Percentiles rank a stretch among this genome's conserved stretches.
Conservation (phyloP, 2,888 invertebrate species). For the Gasteruption jaculator region DNA sequence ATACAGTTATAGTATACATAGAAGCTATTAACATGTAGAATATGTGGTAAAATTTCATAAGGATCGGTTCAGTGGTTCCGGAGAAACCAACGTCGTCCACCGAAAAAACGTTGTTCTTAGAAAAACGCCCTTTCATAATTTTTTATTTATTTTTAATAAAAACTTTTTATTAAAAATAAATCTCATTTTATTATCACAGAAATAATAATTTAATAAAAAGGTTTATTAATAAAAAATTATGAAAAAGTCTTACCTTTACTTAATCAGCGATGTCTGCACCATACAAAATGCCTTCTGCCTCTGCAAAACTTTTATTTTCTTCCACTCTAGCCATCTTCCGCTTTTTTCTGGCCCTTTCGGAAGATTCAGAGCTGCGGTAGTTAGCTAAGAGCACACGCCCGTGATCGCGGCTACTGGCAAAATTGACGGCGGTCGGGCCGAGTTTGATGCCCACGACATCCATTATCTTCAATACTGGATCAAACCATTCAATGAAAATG, state of each 20-base stretch:
- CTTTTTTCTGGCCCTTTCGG: conserved; percentile 20
- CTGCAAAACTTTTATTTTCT: conserved; percentile 10
- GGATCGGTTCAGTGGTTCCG: no score
- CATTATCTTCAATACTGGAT: conserved; percentile 21
- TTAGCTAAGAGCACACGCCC: conserved; percentile 8
- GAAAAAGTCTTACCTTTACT: conserved; percentile 16
- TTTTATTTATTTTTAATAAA: no score
- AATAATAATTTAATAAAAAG: no score
- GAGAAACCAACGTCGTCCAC: no score
- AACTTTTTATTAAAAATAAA: no score
- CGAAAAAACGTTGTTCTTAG: conserved; percentile 18
- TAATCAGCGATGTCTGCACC: conserved; percentile 17
- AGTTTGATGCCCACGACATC: conserved; percentile 19
- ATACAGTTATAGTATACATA: no score
- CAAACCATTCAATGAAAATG: conserved; percentile 22
- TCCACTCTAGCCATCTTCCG: conserved; percentile 4
- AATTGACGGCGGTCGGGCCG: conserved; percentile 15
- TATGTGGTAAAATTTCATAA: no score
- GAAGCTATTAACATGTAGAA: no score
- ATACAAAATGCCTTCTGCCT: conserved; percentile 14
- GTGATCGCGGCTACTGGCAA: conserved; percentile 12
- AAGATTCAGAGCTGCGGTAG: conserved; percentile 16
- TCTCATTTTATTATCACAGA: no score
- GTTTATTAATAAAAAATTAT: conserved; percentile 15
- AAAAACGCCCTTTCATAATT: conserved; percentile 22